Conservation (phyloP, 2,888 invertebrate species). For the Luperina nickerlii region DNA sequence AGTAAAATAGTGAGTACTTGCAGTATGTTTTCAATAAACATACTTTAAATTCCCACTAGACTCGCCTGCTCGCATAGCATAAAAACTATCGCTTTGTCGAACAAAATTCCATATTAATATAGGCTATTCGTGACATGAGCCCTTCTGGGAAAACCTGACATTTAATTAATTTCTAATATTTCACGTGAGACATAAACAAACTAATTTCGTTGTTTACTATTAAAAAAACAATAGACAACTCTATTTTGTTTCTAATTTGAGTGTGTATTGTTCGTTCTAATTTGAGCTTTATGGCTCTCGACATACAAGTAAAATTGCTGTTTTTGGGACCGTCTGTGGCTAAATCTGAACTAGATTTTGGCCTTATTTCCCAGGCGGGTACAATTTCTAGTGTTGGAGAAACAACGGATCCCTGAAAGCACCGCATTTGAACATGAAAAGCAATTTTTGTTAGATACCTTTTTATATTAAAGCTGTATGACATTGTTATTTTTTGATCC, state of each 20-base stretch:
- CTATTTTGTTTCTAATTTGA: not conserved
- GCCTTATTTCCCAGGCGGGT: slow-evolving; percentile 44
- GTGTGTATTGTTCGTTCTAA: not conserved
- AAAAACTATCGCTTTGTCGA: slow-evolving; percentile 17
- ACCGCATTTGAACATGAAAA: slow-evolving; percentile 44
- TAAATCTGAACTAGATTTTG: slow-evolving; percentile 31
- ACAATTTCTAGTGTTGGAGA: slow-evolving; percentile 19
- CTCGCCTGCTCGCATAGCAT: slow-evolving; percentile 40
- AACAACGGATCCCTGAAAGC: slow-evolving; percentile 16
- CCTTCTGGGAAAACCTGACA: slow-evolving; percentile 31
- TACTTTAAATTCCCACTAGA: slow-evolving; percentile 25
- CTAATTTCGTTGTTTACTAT: slow-evolving; percentile 36
- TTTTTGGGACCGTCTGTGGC: not conserved
- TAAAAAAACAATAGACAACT: slow-evolving; percentile 22
- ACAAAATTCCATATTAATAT: slow-evolving; percentile 28
- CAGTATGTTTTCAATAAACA: slow-evolving; percentile 10
- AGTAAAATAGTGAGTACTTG: not conserved
- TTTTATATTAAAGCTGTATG: not conserved
- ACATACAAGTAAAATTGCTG: not conserved
- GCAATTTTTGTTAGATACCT: slow-evolving; percentile 4
- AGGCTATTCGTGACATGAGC: slow-evolving; percentile 27
- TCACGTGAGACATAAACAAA: slow-evolving; percentile 27
- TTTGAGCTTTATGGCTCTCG: not conserved
- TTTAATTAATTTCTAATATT: slow-evolving; percentile 56
- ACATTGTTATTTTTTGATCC: not conserved